phyloP scores from a whole-genome alignment of 53 echinoderm and acorn worm species.

The Holothuria leucospilota region DNA sequence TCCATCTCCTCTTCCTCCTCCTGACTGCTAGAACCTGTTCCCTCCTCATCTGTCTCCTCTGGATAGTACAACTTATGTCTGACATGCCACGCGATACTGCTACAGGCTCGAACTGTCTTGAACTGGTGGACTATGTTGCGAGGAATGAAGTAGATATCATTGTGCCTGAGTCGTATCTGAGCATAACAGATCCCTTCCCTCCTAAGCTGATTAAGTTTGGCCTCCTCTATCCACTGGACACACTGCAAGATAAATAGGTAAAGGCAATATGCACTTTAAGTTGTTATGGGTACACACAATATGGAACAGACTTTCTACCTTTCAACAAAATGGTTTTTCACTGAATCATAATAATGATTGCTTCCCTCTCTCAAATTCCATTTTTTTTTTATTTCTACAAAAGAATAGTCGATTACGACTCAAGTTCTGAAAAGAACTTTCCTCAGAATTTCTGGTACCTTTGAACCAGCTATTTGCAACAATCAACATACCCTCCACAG shows the following conservation, averaged over 20 bases:
- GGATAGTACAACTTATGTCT: constrained; percentile 90
- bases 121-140: constrained; percentile 96
- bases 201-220: constrained; percentile 93
- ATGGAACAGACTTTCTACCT: no score
- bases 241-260: constrained; percentile 66
- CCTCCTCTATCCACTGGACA: constrained; percentile 96
- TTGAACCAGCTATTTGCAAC: no score
- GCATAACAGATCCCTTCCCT: constrained; percentile 90
- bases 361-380: no score
- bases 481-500: no score
- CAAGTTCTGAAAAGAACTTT: no score
- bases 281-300: no score
- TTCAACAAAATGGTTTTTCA: no score
- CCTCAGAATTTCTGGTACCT: no score
- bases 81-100: constrained; percentile 96
- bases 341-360: no score
- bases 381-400: no score
- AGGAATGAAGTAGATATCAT: constrained; percentile 99
- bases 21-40: not conserved
- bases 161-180: constrained; percentile 85
- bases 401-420: no score
- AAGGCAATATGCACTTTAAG: not conserved
- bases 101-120: constrained; percentile 89
- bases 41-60: constrained; percentile 51
- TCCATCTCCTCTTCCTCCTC: not conserved